Evolutionary conservation across 2,888 invertebrate genomes (phyloP), one percentile per base, ranked within the genome.

Genomic region (Cephus spinipes): DNA sequence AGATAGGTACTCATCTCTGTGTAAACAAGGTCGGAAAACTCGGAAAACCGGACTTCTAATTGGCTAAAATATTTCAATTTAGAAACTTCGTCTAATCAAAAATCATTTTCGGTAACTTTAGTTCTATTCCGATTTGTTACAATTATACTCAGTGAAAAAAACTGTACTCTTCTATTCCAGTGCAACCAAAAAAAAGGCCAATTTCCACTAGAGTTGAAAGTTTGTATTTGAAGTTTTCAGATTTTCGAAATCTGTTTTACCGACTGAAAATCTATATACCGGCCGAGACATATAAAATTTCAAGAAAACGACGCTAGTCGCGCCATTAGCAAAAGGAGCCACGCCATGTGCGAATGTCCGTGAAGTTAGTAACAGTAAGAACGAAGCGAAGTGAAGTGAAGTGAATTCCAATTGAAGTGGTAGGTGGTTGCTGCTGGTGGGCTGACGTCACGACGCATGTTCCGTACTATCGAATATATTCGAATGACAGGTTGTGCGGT

Each of bases 401-500:
- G 74, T 35, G 35, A 74, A 34, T 74, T 35, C 35, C 74, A 74
- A 35, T 74, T 35, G 74, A 33, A n/a, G 75, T 31, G 75, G 30
- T 75, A 30, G 75, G 55, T 68, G 55, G 79, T 76, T 32, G 76
- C 73, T 76, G 4, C 73, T 76, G 4, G 69, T n/a, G 30, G 12
- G 11, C 34, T 86, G 87, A 87, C 86, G 86, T 87, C 87, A 87
- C 85, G 85, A 89, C 88, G 88, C 88, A 87, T 88, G 88, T 86
- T 86, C 86, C 83, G 76, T 85, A 82, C 85, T 88, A 88, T 89
- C 87, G 89, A 88, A 88, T 89, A 88, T 88, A 88, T 87, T 85
- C 85, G 86, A 87, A 88, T 90, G 90, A 90, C 90, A 91, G 90
- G 90, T 91, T 90, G 90, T 89, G 86, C 85, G 83, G 84, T 80